Evolutionary conservation across 1,140 invertebrate species (phyloP).

Genomic region (Philopotamus ludificatus): DNA sequence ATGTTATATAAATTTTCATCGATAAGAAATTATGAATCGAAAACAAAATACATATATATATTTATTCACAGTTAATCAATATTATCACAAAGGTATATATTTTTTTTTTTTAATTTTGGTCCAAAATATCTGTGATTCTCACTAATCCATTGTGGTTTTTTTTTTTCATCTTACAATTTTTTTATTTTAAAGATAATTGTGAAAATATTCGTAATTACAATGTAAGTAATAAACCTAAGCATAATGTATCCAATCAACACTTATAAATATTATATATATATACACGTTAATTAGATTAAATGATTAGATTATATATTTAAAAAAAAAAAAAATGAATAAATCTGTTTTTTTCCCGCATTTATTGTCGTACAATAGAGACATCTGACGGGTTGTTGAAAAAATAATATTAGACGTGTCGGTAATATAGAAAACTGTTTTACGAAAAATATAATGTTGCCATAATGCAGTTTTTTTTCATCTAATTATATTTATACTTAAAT

Average conservation of each 20-base stretch:
- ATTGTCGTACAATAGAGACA: too few species aligned
- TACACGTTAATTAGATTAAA: slow-evolving; percentile 4
- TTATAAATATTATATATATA: slow-evolving; percentile 11
- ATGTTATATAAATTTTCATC: background rate
- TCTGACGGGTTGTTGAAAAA: too few species aligned
- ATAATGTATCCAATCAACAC: slow-evolving; percentile 14
- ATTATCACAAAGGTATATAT: slow-evolving; percentile 39
- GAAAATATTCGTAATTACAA: slow-evolving; percentile 32
- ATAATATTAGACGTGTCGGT: too few species aligned
- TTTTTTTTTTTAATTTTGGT: slow-evolving; percentile 37
- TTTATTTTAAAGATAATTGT: slow-evolving; percentile 20
- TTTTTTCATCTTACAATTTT: slow-evolving; percentile 22
- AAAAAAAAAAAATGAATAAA: slow-evolving; percentile 1
- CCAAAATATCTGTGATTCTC: slow-evolving; percentile 33
- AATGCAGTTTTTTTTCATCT: too few species aligned
- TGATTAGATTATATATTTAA: slow-evolving; percentile 5
- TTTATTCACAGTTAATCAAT: slow-evolving; percentile 19
- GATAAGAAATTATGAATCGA: background rate
- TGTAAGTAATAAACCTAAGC: slow-evolving; percentile 16
- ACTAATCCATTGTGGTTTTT: slow-evolving; percentile 32
- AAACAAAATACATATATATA: background rate
- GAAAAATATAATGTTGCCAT: too few species aligned
- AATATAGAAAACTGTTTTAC: too few species aligned
- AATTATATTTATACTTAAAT: too few species aligned
- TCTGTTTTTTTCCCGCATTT: too few species aligned